Base-by-base conservation (phyloP, 2,888 invertebrate species). In the Perithous albicinctus region DNA sequence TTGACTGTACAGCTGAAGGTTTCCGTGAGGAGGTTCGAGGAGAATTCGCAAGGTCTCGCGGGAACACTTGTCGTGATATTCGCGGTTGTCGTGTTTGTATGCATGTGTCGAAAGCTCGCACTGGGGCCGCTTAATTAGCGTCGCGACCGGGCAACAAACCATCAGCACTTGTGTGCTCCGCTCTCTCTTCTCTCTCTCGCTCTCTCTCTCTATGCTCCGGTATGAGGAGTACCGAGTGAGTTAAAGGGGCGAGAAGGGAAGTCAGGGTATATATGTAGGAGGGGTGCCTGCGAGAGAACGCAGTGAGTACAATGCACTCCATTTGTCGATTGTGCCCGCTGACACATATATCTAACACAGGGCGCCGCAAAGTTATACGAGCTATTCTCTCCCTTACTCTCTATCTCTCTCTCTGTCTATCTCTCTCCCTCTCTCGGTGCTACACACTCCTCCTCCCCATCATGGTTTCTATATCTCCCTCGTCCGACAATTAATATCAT, bases 301-400 rank as follows among this genome's bases (percentile, higher is more conserved):
- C 51, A 38, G 48, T 23, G 54, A 78, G 77, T 78, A 85, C 84
- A 82, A 85, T 85, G 70, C 80, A 75, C 82, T 82, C 82, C 69
- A 85, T 85, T 84, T 85, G 75, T 82, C 67, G 70, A 85, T 80
- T 83, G 80, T 63, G 61, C 70, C 48, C 59, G 76, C 67, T 77
- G 75, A 78, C 46, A 61, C 73, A 78, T 46, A 56, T 66, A 61
- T 61, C 59, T 35, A 73, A 46, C 56, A 66, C 29, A n/a, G 43
- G 18, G 32, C 29, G 59, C 59, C 67, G 74, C 54, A 69, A 79
- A 79, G 74, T 79, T 74, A 63, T 63, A 69, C 48, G 72, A 67
- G 64, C 73, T 59, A 51, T 73, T 43, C 85, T 20, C 78, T 63
- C 67, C 63, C 69, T 59, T 78, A 23, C 78, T 66, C 63, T 63